Base-by-base conservation (phyloP, 2,888 invertebrate species). In the Drosophila ezoana region DNA sequence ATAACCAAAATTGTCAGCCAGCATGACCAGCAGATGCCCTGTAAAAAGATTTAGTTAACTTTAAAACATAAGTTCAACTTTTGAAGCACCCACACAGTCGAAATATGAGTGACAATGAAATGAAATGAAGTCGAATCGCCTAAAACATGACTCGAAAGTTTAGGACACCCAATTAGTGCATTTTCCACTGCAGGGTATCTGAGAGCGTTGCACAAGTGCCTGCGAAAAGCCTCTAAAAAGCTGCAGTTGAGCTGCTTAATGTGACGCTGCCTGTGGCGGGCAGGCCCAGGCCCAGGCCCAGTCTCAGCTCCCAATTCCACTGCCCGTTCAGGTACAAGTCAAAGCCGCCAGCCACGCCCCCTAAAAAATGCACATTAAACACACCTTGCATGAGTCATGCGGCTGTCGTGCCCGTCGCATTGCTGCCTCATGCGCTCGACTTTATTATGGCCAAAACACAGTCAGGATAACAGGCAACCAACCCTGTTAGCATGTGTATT, bases 361-460 rank as follows among this genome's bases (percentile, higher is more conserved):
- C 35, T 41, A 20, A 41, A 41, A 53, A 79, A 68, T 83, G 80
- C 83, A 88, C 77, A 73, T 76, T 76, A 79, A 86, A 73, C 87
- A 87, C 87, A 85, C 85, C 85, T 76, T 88, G 81, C 79, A 85
- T 85, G 85, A 85, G 87, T 85, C 85, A 85, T 86, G 73, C 76
- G 53, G 48, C 53, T 40, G 57, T 45, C 53, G 54, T 49, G 69
- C 67, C 63, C 67, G 76, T 76, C 68, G 83, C 68, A 69, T 72
- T 78, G 67, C 70, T 68, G 76, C 75, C 81, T 72, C 57, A 61
- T 68, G 72, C 68, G 70, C 69, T 68, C 73, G 78, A 68, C 81
- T 83, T 83, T 83, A 86, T 85, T 88, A 88, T 70, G 72, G 75
- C 72, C 81, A 87, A 71, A 69, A 71, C 59, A 67, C 64, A 61